Conservation (phyloP, 1,140 invertebrate genomes). For the Mesaphorura yosii region DNA sequence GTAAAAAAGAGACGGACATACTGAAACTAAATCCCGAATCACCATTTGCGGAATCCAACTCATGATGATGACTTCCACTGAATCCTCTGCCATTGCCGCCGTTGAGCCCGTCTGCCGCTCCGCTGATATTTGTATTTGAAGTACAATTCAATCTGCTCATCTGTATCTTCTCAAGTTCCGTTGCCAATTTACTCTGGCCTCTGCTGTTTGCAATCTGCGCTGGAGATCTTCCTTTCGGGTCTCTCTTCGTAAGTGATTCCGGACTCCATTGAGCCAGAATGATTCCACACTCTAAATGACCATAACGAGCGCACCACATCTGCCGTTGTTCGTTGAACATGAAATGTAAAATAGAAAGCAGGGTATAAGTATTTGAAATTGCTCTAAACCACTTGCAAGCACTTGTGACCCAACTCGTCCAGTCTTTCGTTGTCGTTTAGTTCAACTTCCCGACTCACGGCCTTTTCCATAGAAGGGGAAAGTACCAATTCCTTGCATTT, state of each 20-base stretch:
- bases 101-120: neutral
- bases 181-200: conserved; percentile 28
- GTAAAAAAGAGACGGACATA: too few species aligned
- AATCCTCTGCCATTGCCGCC: too few species aligned
- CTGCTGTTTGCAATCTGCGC: conserved; percentile 23
- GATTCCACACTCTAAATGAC: conserved; percentile 31
- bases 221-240: conserved; percentile 25
- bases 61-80: neutral
- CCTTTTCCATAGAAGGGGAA: too few species aligned
- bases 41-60: neutral
- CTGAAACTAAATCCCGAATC: too few species aligned
- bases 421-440: neutral
- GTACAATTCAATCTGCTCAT: neutral
- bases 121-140: too few species aligned
- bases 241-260: conserved; percentile 22
- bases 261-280: conserved; percentile 31
- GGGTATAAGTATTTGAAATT: too few species aligned
- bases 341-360: neutral
- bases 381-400: too few species aligned
- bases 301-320: conserved; percentile 31
- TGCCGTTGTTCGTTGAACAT: conserved; percentile 8
- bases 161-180: conserved; percentile 31
- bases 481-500: too few species aligned
- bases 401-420: too few species aligned
- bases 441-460: too few species aligned